Base-by-base conservation (phyloP, 2,797 vertebrate genomes). In the Hippopotamyrus pictus region DNA sequence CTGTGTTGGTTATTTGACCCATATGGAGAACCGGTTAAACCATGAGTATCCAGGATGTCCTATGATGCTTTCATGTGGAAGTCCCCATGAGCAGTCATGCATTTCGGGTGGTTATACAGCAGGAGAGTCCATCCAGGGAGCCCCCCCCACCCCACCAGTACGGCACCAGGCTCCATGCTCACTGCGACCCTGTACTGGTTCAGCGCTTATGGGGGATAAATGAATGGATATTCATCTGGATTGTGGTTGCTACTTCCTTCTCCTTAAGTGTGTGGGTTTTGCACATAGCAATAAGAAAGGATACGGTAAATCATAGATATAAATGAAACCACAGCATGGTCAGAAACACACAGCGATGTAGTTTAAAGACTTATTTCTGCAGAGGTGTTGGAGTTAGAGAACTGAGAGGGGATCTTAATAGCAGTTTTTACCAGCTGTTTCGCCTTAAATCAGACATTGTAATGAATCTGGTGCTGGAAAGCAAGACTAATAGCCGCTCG, bases 401-500 rank as follows among this genome's bases (percentile, higher is more conserved):
- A 51, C 48, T 51, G 46, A 44, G 37, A n/a, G 5, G 8, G 44
- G 37, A 29, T 48, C 22, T 29, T 85, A 25, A 85, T n/a, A 22
- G 82, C 44, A 25, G n/a, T 29, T 85, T 85, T 22, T 17, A n/a
- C 83, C 44, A 46, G 73, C 73, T 79, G 41, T 46, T 79, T 79
- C 41, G 37, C 73, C 73, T 46, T 41, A 79, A 79, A 79, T 51
- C 22, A 29, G 83, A 51, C 83, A 51, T 53, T 29, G 37, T 73
- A 73, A 73, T 37, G 29, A 37, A 37, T 46, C 41, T 46, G 19
- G 73, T 44, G 33, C 37, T 79, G 73, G 73, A 41, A 41, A 79
- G 37, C 37, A 79, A 79, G 73, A n/a, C 37, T 44, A 41, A 79
- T 79, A 79, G 17, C 93, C 94, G 94, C 94, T 95, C 93, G 95